A percentile compares a stretch with the other conserved stretches of the same genome.
Evolutionary conservation across 1,140 invertebrate species (phyloP).

Genomic region (Drosophila lini): DNA sequence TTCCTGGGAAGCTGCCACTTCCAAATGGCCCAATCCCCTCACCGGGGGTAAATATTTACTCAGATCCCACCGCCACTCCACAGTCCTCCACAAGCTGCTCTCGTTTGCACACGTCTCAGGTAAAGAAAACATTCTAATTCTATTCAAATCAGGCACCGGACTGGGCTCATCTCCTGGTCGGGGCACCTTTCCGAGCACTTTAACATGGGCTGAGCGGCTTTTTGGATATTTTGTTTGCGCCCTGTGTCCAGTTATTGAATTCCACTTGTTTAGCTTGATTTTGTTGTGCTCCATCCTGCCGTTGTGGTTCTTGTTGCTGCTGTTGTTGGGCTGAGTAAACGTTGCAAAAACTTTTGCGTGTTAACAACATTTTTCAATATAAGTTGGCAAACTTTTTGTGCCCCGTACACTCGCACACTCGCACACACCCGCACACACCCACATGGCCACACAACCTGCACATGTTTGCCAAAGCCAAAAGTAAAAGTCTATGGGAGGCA

Average conservation of each 20-base stretch:
- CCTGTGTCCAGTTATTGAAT: constrained; percentile 79
- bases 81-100: constrained; percentile 5
- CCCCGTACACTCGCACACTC: constrained; percentile 20
- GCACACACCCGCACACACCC: constrained; percentile 36
- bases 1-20: constrained; percentile 21
- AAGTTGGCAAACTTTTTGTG: constrained; percentile 78
- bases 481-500: constrained; percentile 79
- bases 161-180: constrained; percentile 15
- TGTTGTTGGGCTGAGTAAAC: constrained; percentile 69
- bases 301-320: constrained; percentile 36
- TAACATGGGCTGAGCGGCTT: constrained; percentile 71
- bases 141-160: constrained; percentile 67
- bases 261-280: constrained; percentile 78
- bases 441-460: constrained; percentile 30
- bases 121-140: constrained; percentile 52
- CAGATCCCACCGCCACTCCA: constrained; percentile 23
- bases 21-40: constrained; percentile 54
- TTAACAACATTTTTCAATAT: constrained; percentile 83
- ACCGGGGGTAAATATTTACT: constrained; percentile 72
- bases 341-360: constrained; percentile 80
- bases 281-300: constrained; percentile 39
- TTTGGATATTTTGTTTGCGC: constrained; percentile 72
- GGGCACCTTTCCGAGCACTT: constrained; percentile 67
- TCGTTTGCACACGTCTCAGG: constrained; percentile 43
- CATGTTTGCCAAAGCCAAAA: constrained; percentile 76